phyloP scores from a whole-genome alignment of 1,140 invertebrate genomes.

The Parasteatoda tepidariorum region DNA sequence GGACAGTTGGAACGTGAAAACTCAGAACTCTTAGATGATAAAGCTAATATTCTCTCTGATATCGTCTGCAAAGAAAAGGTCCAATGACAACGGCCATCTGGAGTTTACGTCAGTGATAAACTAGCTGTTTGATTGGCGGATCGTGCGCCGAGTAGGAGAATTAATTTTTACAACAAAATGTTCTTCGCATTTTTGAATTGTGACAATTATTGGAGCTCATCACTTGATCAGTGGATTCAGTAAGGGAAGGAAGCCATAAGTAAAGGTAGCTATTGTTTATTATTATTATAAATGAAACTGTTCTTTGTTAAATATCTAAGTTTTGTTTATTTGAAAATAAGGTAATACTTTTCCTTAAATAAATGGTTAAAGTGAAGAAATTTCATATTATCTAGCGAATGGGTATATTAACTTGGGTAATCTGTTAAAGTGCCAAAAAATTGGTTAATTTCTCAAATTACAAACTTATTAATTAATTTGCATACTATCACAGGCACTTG shows the following conservation, averaged over 20 bases:
- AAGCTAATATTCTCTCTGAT: too few relatives aligned
- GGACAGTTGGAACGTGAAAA: too few relatives aligned
- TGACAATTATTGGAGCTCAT: neutral
- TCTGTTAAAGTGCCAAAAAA: too few relatives aligned
- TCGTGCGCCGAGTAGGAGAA: conserved; percentile 28
- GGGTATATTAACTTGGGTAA: too few relatives aligned
- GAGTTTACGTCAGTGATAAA: conserved; percentile 18
- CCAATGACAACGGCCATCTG: neutral
- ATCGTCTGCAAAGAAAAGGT: too few relatives aligned
- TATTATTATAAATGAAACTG: neutral
- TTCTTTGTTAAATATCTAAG: neutral
- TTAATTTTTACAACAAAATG: neutral
- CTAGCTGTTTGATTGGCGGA: conserved; percentile 19
- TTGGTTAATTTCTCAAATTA: too few relatives aligned
- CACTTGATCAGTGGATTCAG: neutral
- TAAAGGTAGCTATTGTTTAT: neutral
- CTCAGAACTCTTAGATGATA: too few relatives aligned
- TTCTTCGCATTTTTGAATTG: neutral
- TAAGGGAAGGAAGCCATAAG: neutral
- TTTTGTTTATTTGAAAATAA: neutral
- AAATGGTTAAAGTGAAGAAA: too few relatives aligned
- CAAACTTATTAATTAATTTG: too few relatives aligned
- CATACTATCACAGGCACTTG: too few relatives aligned
- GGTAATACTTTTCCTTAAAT: neutral
- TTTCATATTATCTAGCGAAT: too few relatives aligned